Percentiles rank a stretch among this genome's conserved stretches.
phyloP scores from a whole-genome alignment of 2,888 invertebrate species.

The Leptinotarsa peninsularis region DNA sequence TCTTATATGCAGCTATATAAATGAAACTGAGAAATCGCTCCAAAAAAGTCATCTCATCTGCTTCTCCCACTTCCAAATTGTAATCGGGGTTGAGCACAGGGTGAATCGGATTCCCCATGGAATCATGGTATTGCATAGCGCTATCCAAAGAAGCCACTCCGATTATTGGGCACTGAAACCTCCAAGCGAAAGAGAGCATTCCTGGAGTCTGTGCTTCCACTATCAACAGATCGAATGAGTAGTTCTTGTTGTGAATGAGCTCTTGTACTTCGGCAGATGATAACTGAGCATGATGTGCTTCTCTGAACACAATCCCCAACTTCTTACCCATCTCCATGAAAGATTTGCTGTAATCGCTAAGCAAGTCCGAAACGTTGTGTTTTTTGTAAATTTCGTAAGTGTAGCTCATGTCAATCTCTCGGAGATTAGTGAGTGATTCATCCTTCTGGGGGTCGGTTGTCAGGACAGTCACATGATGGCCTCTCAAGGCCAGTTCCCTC shows the following conservation, averaged over 20 bases:
- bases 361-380: conserved; percentile 38
- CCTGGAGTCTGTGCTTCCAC: conserved; percentile 56
- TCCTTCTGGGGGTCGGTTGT: conserved; percentile 65
- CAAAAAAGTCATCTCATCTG: conserved; percentile 51
- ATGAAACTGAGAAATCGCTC: conserved; percentile 53
- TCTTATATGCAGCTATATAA: conserved; percentile 30
- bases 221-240: conserved; percentile 60
- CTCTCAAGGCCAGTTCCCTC: conserved; percentile 64
- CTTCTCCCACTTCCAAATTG: conserved; percentile 50
- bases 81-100: conserved; percentile 59
- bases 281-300: conserved; percentile 45
- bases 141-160: conserved; percentile 59
- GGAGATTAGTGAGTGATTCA: conserved; percentile 59
- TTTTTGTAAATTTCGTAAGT: conserved; percentile 56
- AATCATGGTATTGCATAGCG: conserved; percentile 52
- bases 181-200: conserved; percentile 56
- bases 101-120: conserved; percentile 59
- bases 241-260: conserved; percentile 54
- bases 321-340: conserved; percentile 39
- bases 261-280: conserved; percentile 55
- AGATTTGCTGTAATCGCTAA: conserved; percentile 43
- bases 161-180: conserved; percentile 60
- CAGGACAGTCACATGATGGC: conserved; percentile 67
- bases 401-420: conserved; percentile 63
- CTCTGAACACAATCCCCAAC: conserved; percentile 41